Base-by-base conservation (phyloP, 1,140 invertebrate species). In the Frieseomelitta varia region DNA sequence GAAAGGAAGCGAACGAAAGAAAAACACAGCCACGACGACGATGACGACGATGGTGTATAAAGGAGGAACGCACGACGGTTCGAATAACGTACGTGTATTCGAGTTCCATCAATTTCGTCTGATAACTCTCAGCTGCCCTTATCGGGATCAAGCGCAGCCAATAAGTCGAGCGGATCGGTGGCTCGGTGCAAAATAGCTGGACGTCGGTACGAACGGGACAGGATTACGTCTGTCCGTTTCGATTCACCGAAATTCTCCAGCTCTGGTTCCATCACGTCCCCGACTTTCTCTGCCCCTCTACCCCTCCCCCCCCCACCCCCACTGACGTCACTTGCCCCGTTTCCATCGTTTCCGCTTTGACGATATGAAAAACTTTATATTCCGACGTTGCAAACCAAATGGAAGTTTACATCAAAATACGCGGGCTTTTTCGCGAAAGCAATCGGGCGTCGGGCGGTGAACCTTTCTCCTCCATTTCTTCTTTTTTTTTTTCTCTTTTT, bases 141-240 rank as follows among this genome's bases (percentile, higher is more conserved):
- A 84, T 87, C 86, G 77, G 55, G 63, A 65, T 51, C 56, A 58
- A 79, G 58, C 67, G 71, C 51, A 67, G 69, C 75, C 76, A 76
- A 88, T 84, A 87, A 87, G 78, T 87, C 81, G 81, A 72, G 55
- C 39, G 58, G 58, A 84, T 79, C 85, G 58, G n/a, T 63, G 81
- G 83, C 53, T 75, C 65, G 39, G 85, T 84, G 85, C 80, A 84
- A 88, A 84, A 87, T 87, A 84, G 80, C 58, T 68, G 74, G 75
- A 34, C 27, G 24, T 11, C 58, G 51, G 21, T 65, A 68, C 21
- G 24, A 67, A 47, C 53, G 30, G 19, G 27, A 65, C 69, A 19
- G 14, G 47, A 53, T 27, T n/a, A 12, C 8, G 69, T 21, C 63
- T 63, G 39, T 71, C 51, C 27, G 17, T 74, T n/a, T 63, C 47